Percentiles rank a stretch among this genome's conserved stretches.
These are phyloP conservation scores for Rafetus swinhoei DNA, from an alignment of 2,113 vertebrate genomes.

Conservation along the genomic window DNA sequence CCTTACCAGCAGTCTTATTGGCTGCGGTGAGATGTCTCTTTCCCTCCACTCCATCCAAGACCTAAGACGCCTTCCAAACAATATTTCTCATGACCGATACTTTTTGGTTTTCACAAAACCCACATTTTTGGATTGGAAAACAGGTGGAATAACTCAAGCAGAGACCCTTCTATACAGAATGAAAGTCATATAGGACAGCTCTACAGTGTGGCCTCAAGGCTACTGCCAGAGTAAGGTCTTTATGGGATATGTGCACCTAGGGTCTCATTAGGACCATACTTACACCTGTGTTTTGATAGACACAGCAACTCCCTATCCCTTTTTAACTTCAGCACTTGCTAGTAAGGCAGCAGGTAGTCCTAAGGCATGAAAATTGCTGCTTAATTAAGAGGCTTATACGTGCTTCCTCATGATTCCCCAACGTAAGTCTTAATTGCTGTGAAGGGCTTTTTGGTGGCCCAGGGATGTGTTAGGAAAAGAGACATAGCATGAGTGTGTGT, in stretches of 20 bases:
- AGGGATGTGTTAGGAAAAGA: background rate
- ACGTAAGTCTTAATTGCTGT: background rate
- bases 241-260: background rate
- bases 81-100: background rate
- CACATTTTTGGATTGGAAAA: background rate
- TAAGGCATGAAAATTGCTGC: background rate
- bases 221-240: background rate
- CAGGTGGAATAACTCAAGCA: accelerated
- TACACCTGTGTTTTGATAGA: background rate
- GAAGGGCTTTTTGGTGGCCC: background rate
- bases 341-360: background rate
- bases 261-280: background rate
- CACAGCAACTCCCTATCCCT: background rate
- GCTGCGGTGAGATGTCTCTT: background rate
- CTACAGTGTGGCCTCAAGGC: background rate
- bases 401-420: background rate
- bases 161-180: background rate
- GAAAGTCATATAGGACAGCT: background rate
- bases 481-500: background rate
- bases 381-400: background rate
- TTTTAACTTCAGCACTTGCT: background rate
- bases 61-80: background rate
- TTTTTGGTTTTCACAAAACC: background rate
- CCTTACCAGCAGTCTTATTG: background rate
- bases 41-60: background rate